These are phyloP conservation scores for Arizona elegans DNA, from an alignment of 2,113 vertebrate species.

Conservation along the genomic window DNA sequence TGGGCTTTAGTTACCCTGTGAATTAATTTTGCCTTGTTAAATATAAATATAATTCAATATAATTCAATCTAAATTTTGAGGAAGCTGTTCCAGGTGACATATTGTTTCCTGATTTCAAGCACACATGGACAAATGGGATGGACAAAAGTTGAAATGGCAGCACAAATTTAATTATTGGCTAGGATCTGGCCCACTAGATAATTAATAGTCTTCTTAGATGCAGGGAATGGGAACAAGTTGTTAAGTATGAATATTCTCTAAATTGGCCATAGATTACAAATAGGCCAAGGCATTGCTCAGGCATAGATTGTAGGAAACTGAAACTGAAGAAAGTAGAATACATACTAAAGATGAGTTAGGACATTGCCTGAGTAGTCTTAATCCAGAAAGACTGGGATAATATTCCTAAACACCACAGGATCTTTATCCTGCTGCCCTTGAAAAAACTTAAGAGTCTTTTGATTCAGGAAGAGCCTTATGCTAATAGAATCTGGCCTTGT, in stretches of 20 bases:
- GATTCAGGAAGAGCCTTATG: background rate
- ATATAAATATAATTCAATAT: background rate
- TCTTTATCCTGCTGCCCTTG: background rate
- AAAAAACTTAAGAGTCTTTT: background rate
- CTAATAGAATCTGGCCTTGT: background rate
- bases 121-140: background rate
- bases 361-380: background rate
- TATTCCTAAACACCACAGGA: background rate
- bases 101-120: background rate
- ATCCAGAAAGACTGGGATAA: background rate
- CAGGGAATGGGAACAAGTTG: background rate
- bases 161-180: background rate
- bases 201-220: background rate
- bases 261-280: background rate
- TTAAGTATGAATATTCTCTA: background rate
- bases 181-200: background rate
- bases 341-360: background rate
- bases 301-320: background rate
- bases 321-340: background rate
- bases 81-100: background rate
- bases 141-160: background rate
- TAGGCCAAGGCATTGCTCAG: background rate
- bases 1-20: background rate
- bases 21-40: background rate
- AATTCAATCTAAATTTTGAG: background rate